These are phyloP conservation scores for Cephus rjabovi DNA, from an alignment of 2,888 invertebrate genomes.

Conservation along the genomic window DNA sequence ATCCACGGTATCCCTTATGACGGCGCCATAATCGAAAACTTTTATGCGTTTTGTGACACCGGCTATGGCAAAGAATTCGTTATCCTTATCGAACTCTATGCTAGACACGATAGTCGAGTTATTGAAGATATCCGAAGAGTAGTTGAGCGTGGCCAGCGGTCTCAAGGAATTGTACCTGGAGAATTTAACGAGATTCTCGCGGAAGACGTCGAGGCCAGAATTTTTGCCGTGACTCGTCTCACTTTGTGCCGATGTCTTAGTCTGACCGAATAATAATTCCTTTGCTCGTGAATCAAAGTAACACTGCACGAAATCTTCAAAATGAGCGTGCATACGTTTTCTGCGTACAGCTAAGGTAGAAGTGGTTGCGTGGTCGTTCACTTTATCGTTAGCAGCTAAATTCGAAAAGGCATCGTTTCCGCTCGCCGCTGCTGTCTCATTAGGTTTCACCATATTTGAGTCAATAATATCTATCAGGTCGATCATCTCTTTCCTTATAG, in stretches of 20 bases:
- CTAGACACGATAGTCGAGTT: constrained; percentile 89
- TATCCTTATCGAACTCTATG: constrained; percentile 96
- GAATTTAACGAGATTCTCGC: constrained; percentile 88
- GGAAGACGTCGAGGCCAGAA: constrained; percentile 79
- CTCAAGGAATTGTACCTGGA: constrained; percentile 83
- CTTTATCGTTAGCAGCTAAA: constrained; percentile 43
- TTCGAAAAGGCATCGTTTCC: constrained; percentile 35
- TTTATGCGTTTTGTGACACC: constrained; percentile 96
- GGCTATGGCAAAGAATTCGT: constrained; percentile 95
- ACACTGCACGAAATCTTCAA: constrained; percentile 89
- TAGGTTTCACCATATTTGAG: constrained; percentile 64
- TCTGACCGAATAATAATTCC: constrained; percentile 75
- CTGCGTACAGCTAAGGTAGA: constrained; percentile 76
- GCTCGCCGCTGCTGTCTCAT: constrained; percentile 34
- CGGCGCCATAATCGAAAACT: constrained; percentile 89
- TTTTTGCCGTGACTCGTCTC: constrained; percentile 49
- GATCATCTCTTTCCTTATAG: constrained; percentile 71
- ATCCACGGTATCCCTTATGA: constrained; percentile 87
- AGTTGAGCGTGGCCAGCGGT: constrained; percentile 87
- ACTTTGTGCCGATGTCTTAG: constrained; percentile 43
- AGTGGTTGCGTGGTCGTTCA: constrained; percentile 40
- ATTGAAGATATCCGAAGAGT: constrained; percentile 89
- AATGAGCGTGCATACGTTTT: constrained; percentile 84
- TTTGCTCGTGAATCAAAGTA: constrained; percentile 84
- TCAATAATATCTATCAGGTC: constrained; percentile 71